A percentile compares a stretch with the other conserved stretches of the same genome.
Evolutionary conservation across 2,113 vertebrate species (phyloP).

Genomic region (Ceuthmochares aereus): DNA sequence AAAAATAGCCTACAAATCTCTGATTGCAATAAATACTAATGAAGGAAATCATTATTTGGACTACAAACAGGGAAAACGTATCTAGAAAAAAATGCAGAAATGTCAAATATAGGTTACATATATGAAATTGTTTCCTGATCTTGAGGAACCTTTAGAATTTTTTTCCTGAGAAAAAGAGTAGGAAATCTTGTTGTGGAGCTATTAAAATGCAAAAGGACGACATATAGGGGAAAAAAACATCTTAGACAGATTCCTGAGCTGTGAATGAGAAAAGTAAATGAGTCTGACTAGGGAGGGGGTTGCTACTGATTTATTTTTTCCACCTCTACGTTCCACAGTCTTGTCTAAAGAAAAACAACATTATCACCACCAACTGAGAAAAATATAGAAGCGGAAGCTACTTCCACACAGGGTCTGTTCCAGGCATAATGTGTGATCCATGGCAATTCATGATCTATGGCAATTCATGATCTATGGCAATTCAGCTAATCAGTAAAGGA

Average conservation of each 20-base stretch:
- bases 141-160: not conserved
- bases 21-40: not conserved
- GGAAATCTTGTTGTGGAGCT: not conserved
- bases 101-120: not conserved
- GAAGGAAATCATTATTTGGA: not conserved
- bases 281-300: rapidly evolving
- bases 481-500: not conserved
- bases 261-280: not conserved
- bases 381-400: not conserved
- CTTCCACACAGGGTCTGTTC: rapidly evolving
- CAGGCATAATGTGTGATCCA: not conserved
- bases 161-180: not conserved
- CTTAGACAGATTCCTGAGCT: not conserved
- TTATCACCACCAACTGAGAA: not conserved
- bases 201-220: not conserved
- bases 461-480: not conserved
- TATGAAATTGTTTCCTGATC: not conserved
- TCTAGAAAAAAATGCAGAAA: not conserved
- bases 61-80: not conserved
- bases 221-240: not conserved
- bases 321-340: not conserved
- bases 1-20: not conserved
- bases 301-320: not conserved
- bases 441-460: not conserved
- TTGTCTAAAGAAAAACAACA: not conserved